Evolutionary conservation across 2,888 invertebrate species (phyloP), one percentile per base, ranked within the genome.

Genomic region (Patella pellucida): DNA sequence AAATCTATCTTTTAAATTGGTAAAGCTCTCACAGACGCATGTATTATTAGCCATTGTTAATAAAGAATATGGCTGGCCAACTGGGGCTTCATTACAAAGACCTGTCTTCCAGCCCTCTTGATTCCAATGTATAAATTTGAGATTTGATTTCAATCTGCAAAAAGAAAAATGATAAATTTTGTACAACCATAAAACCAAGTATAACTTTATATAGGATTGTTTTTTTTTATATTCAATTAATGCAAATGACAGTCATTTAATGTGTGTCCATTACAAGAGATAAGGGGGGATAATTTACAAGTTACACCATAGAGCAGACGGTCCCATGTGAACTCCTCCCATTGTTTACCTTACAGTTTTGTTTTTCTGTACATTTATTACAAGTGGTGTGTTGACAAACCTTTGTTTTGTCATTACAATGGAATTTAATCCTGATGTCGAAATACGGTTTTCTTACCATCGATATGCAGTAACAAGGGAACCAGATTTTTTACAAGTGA

Each of bases 71-170:
- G 89, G 87, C 79, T 90, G 90, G 3, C 90, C 90, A 3, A 90
- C 89, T 16, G 91, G 90, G 14, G 91, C 87, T 52, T 91, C 89
- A 23, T 88, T 85, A 83, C 91, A 92, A 75, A 91, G 84, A 9
- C 92, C 92, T 16, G 90, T 91, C 85, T 92, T 92, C 91, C 91
- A 92, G 2, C 91, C 91, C 76, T 92, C 91, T 78, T 87, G 83
- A 83, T 92, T 92, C 92, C 92, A 92, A 76, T 87, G 88, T 68
- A 91, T 89, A 82, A 92, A 92, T 72, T 88, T 86, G 68, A 91
- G 83, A 56, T 82, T 85, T 1, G 87, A 86, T 73, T 86, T 86
- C 76, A 91, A 81, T 76, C 90, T 91, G 82, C 52, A 83, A 81
- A 54, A 56, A 54, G 16, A 71, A 52, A 72, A 15, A 68, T 14